Percentiles rank a stretch among this genome's conserved stretches.
Conservation (phyloP, 2,888 invertebrate genomes). For the Tinea semifulvella region DNA sequence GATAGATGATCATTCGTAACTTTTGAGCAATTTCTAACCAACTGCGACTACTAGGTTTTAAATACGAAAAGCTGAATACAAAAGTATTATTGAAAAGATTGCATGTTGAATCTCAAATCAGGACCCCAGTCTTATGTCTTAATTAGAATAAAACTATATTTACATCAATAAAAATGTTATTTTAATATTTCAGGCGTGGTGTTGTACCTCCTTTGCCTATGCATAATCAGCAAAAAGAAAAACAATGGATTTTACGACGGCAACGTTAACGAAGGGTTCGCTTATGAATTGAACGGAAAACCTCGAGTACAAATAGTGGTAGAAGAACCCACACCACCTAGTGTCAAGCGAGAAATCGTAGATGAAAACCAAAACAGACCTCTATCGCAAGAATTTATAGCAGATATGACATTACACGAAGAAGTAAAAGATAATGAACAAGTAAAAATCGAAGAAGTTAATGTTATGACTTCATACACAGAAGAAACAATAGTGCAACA, state of each 20-base stretch:
- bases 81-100: too few relatives aligned
- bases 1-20: too few relatives aligned
- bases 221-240: conserved; percentile 33
- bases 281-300: conserved; percentile 40
- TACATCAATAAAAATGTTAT: too few relatives aligned
- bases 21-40: too few relatives aligned
- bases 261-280: conserved; percentile 27
- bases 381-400: conserved; percentile 2
- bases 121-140: too few relatives aligned
- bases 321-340: conserved; percentile 49
- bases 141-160: too few relatives aligned
- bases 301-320: conserved; percentile 47
- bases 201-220: conserved; percentile 43
- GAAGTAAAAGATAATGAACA: not conserved
- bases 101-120: too few relatives aligned
- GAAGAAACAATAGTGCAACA: conserved; percentile 41
- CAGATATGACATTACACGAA: too few relatives aligned
- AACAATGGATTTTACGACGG: conserved; percentile 25
- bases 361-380: conserved; percentile 24
- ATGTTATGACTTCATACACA: not conserved
- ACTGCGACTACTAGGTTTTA: too few relatives aligned
- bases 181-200: conserved; percentile 41
- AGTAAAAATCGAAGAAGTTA: not conserved
- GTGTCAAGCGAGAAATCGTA: not conserved
- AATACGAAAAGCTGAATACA: too few relatives aligned